These are phyloP conservation scores for Cettia cetti DNA, from an alignment of 2,113 vertebrate species.

Conservation along the genomic window DNA sequence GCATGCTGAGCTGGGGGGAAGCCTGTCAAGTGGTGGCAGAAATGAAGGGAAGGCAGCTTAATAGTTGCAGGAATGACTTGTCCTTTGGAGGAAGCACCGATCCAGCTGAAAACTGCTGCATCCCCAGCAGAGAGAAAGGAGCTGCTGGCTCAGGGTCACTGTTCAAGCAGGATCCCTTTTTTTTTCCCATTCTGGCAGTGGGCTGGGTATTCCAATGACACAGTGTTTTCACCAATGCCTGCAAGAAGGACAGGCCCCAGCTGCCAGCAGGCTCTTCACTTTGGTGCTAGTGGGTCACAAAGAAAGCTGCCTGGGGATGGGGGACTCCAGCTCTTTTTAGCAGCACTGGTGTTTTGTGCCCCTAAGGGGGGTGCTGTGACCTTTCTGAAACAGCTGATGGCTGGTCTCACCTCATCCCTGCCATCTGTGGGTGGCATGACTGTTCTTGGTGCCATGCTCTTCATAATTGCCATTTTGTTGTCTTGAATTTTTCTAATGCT, in stretches of 20 bases:
- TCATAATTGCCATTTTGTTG: conserved; percentile 52
- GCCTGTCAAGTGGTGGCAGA: not conserved
- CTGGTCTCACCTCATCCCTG: conserved; percentile 22
- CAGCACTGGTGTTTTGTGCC: conserved; percentile 16
- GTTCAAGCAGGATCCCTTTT: not conserved
- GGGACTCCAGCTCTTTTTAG: conserved; percentile 3
- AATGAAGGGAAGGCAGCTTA: not conserved
- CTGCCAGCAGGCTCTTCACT: not conserved
- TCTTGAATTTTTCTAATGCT: conserved; percentile 72
- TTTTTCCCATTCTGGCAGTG: not conserved
- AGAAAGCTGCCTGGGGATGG: not conserved
- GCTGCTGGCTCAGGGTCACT: not conserved
- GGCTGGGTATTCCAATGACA: not conserved
- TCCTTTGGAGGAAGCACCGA: not conserved
- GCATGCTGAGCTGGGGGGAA: rapidly evolving
- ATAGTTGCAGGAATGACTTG: not conserved
- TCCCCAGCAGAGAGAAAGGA: not conserved
- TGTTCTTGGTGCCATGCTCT: conserved; percentile 65
- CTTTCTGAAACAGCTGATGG: not conserved
- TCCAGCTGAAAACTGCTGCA: not conserved
- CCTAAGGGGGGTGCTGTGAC: not conserved
- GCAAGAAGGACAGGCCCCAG: not conserved
- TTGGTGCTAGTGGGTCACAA: conserved; percentile 3
- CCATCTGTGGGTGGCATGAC: conserved; percentile 54
- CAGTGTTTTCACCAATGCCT: not conserved